Percentiles rank a stretch among this genome's conserved stretches.
These are phyloP conservation scores for Clarias platycephalus DNA, from an alignment of 2,797 vertebrate species.

Conservation along the genomic window DNA sequence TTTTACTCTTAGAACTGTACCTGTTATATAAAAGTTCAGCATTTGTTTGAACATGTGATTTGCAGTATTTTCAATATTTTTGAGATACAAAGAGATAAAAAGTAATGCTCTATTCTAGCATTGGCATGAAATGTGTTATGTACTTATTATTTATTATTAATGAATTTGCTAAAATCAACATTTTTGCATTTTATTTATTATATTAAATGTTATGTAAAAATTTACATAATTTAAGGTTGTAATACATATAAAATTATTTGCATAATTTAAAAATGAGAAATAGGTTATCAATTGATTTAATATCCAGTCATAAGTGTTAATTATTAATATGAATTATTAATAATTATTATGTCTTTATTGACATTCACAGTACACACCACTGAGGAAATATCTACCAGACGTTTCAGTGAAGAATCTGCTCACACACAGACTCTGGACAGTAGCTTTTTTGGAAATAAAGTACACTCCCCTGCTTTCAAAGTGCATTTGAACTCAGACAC, in stretches of 20 bases:
- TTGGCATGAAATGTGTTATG: neutral
- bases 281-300: neutral
- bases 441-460: constrained; percentile 26
- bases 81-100: too few species aligned
- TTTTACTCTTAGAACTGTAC: too few species aligned
- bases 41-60: too few species aligned
- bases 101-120: too few species aligned
- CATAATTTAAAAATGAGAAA: neutral
- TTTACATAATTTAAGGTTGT: too few species aligned
- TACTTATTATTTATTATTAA: neutral
- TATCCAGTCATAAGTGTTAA: neutral
- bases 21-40: too few species aligned
- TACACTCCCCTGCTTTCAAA: constrained; percentile 29
- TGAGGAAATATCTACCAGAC: neutral
- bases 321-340: neutral
- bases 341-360: neutral
- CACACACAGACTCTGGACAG: constrained; percentile 38
- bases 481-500: constrained; percentile 48
- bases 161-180: neutral
- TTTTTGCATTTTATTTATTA: neutral
- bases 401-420: neutral
- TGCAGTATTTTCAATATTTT: too few species aligned
- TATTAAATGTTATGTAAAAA: too few species aligned
- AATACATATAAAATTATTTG: too few species aligned
- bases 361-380: constrained; percentile 14